Base-by-base conservation (phyloP, 2,797 vertebrate genomes). In the Poeciliopsis turneri region DNA sequence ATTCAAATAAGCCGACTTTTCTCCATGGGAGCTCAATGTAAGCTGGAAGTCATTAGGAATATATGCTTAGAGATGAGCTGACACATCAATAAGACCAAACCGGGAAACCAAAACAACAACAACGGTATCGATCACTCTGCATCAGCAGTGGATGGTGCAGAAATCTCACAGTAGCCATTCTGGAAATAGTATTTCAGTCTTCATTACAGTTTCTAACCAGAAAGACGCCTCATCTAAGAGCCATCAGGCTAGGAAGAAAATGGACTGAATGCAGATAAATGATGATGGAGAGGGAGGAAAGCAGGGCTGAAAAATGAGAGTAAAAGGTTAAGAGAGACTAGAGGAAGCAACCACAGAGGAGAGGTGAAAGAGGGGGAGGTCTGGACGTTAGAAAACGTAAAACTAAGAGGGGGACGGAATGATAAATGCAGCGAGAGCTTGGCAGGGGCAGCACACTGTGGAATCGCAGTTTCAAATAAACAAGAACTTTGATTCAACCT, bases 171-270 rank as follows among this genome's bases (percentile, higher is more conserved):
- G 90, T 88, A 86, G 92, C 92, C 88, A 86, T 90, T 88, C 85
- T 90, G 93, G 93, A 95, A 95, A 95, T 95, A 93, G 92, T 94
- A 94, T 93, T 95, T 95, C 93, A 92, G 89, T 95, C 95, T 95
- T 95, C 94, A 95, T 95, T 95, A 94, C 87, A 86, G 86, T 89
- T 90, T 90, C 88, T 94, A 94, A 94, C 87, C 93, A 89, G 89
- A 92, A 84, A 92, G 90, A 92, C 89, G 88, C 85, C 92, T 94
- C 92, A 93, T 95, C 93, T 93, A 86, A 95, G 92, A 94, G 87
- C 92, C 90, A 94, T 94, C 94, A 93, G 91, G 88, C 93, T 85
- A 81, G 85, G 90, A 86, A 90, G 92, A 94, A 94, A 94, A 94
- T 93, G 92, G 90, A 90, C 89, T 86, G 87, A 92, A 94, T 93